Conservation (phyloP, 2,113 vertebrate genomes). For the Platycercus adscitus region DNA sequence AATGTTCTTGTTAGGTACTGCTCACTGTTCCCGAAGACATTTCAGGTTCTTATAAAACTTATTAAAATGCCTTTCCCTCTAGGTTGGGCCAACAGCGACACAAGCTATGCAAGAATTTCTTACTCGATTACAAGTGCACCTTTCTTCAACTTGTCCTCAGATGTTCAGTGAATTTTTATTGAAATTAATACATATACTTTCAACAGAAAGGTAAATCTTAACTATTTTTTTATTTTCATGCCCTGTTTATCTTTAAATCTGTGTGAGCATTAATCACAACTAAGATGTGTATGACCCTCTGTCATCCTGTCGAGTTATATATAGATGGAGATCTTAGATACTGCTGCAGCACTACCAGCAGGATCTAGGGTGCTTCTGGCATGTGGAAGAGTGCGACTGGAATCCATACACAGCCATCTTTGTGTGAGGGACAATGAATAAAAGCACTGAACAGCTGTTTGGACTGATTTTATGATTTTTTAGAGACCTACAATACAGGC, state of each 20-base stretch:
- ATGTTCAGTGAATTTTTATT: slow-evolving; percentile 99
- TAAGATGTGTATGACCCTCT: background rate
- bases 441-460: background rate
- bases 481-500: background rate
- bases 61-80: background rate
- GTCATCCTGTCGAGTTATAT: background rate
- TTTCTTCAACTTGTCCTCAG: slow-evolving; percentile 94
- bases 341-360: background rate
- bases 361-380: background rate
- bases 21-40: background rate
- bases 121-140: slow-evolving; percentile 95
- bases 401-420: background rate
- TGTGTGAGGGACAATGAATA: background rate
- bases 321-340: background rate
- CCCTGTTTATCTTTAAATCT: background rate
- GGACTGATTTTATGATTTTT: background rate
- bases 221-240: background rate
- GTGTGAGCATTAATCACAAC: background rate
- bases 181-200: slow-evolving; percentile 96
- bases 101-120: slow-evolving; percentile 99
- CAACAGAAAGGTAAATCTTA: slow-evolving; percentile 89
- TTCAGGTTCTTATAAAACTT: background rate
- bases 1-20: background rate
- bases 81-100: slow-evolving; percentile 98
- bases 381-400: background rate